Percentiles rank a stretch among this genome's conserved stretches.
Conservation (phyloP, 37 sponge, comb jelly and placozoan species). For the Ephydatia muelleri region DNA sequence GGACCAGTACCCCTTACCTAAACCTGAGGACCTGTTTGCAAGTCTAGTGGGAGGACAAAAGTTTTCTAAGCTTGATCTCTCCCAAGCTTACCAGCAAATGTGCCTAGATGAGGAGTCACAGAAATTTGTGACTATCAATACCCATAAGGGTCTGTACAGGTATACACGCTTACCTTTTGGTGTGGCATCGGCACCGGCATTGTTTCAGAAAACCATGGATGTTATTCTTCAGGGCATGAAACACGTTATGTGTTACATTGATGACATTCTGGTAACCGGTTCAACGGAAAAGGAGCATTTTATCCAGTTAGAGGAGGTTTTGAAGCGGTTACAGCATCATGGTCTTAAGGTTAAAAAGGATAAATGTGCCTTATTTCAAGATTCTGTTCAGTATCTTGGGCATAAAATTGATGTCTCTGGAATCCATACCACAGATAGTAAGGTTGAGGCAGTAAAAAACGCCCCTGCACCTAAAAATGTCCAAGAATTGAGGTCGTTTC, state of each 20-base stretch:
- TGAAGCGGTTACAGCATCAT: constrained; percentile 1
- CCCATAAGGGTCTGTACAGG: constrained; percentile 42
- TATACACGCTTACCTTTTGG: too few species aligned
- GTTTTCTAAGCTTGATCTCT: constrained; percentile 55
- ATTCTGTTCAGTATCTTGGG: constrained; percentile 30
- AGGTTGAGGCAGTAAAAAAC: constrained; percentile 16
- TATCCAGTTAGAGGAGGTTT: constrained; percentile 14
- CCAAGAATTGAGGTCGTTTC: constrained; percentile 19
- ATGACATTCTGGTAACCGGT: too few species aligned
- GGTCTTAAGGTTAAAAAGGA: constrained; percentile 20
- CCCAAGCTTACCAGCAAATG: constrained; percentile 21
- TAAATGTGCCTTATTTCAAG: constrained; percentile 25
- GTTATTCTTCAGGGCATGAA: neutral
- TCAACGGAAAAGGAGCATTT: too few species aligned
- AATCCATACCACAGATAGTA: constrained; percentile 12
- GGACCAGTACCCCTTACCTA: constrained; percentile 36
- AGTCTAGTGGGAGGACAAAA: constrained; percentile 24
- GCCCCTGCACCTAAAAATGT: neutral
- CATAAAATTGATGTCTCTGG: constrained; percentile 16
- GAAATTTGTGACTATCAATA: constrained; percentile 28
- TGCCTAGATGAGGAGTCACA: constrained; percentile 17
- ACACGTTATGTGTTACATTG: constrained; percentile 16
- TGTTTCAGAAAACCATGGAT: constrained; percentile 4
- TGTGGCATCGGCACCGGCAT: too few species aligned
- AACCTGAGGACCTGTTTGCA: constrained; percentile 38